Conservation (phyloP, 2,113 vertebrate genomes). For the Holacanthus passer region DNA sequence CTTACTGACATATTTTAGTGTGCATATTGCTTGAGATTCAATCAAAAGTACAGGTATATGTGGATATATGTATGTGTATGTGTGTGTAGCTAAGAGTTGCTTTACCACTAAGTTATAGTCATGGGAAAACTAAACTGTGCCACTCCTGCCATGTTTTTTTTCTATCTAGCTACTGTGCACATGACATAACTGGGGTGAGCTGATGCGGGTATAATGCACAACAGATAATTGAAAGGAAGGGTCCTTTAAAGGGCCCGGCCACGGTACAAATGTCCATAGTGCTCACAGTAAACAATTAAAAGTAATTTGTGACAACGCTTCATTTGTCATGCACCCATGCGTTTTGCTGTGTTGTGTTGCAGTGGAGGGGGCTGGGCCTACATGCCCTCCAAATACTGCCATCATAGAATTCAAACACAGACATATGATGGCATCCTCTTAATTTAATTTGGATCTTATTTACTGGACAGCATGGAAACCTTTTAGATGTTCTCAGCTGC, state of each 20-base stretch:
- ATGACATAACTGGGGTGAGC: conserved; percentile 72
- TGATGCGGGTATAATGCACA: conserved; percentile 77
- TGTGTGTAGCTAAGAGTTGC: not conserved
- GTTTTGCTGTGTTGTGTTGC: conserved; percentile 21
- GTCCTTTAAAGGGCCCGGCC: conserved; percentile 57
- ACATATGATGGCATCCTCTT: not conserved
- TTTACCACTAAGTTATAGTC: not conserved
- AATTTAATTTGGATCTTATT: not conserved
- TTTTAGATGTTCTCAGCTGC: not conserved
- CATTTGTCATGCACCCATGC: conserved; percentile 55
- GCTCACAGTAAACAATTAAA: conserved; percentile 63
- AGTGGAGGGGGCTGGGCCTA: not conserved
- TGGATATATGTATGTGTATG: no score
- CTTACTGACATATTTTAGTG: no score
- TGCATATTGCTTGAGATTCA: not conserved
- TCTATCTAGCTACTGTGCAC: conserved; percentile 54
- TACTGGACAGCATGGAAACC: not conserved
- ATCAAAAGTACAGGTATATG: not conserved
- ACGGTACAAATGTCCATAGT: conserved; percentile 58
- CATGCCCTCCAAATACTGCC: not conserved
- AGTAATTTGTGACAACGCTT: conserved; percentile 55
- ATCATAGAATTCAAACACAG: not conserved
- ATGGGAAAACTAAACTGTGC: conserved; percentile 58
- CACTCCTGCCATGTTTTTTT: conserved; percentile 42
- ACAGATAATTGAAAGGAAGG: conserved; percentile 66